Conservation (phyloP, 2,888 invertebrate species). For the Agelastica alni region DNA sequence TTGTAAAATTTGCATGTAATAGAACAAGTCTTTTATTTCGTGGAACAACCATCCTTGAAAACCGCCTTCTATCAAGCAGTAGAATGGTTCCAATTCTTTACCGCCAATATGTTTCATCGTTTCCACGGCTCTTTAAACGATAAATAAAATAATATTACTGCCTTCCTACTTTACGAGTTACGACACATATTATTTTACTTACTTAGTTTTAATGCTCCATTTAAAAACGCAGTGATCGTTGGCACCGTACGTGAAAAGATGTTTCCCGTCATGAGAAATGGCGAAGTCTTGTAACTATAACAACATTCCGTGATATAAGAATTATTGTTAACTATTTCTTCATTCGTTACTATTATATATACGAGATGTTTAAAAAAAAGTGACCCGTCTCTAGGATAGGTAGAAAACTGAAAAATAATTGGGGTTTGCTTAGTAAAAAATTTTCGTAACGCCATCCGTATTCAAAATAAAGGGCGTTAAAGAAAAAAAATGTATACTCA, state of each 20-base stretch:
- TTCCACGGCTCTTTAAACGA: constrained; percentile 54
- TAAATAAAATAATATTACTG: constrained; percentile 9
- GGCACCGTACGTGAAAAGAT: constrained; percentile 62
- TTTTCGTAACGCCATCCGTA: too few relatives aligned
- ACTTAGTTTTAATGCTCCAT: constrained; percentile 64
- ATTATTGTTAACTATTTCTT: too few relatives aligned
- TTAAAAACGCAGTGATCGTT: constrained; percentile 61
- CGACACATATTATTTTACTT: too few relatives aligned
- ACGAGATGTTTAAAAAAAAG: too few relatives aligned
- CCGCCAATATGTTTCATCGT: constrained; percentile 61
- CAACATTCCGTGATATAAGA: constrained; percentile 10
- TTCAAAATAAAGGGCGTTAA: too few relatives aligned
- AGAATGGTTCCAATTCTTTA: constrained; percentile 67
- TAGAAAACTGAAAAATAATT: too few relatives aligned
- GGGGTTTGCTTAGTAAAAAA: too few relatives aligned
- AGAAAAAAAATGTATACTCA: too few relatives aligned
- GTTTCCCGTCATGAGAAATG: constrained; percentile 58
- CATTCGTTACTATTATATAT: too few relatives aligned
- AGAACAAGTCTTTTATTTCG: constrained; percentile 76
- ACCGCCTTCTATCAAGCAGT: constrained; percentile 72
- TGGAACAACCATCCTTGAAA: constrained; percentile 70
- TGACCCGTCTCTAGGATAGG: too few relatives aligned
- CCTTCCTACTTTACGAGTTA: too few relatives aligned
- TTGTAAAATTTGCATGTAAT: constrained; percentile 75
- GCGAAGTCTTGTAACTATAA: constrained; percentile 54